A percentile compares a stretch with the other conserved stretches of the same genome.
These are phyloP conservation scores for Cantharis nigra DNA, from an alignment of 2,888 invertebrate species.

Conservation along the genomic window DNA sequence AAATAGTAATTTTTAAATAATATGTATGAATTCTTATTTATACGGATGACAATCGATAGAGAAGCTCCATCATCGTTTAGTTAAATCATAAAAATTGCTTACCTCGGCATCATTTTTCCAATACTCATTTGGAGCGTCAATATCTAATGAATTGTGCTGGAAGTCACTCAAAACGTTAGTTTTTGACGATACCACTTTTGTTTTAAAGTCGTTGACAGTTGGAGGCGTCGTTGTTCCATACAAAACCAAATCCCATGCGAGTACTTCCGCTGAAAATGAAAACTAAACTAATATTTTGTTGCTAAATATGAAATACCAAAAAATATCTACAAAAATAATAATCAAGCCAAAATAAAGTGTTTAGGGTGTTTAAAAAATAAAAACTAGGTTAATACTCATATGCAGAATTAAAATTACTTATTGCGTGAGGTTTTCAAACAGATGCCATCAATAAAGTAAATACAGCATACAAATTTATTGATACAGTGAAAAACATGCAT, in stretches of 20 bases:
- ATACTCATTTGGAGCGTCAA: conserved; percentile 57
- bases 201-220: conserved; percentile 34
- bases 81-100: conserved; percentile 37
- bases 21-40: too few species aligned
- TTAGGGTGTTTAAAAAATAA: conserved; percentile 20
- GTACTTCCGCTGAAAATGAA: conserved; percentile 59
- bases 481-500: conserved; percentile 9
- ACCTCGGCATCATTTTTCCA: conserved; percentile 71
- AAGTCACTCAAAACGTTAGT: conserved; percentile 61
- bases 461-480: neutral
- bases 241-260: conserved; percentile 81
- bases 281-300: conserved; percentile 34
- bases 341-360: neutral
- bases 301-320: neutral
- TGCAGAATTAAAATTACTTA: conserved; percentile 21
- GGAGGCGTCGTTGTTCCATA: conserved; percentile 73
- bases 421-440: conserved; percentile 11
- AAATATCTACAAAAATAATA: neutral
- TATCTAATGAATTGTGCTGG: conserved; percentile 64
- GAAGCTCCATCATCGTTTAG: too few species aligned
- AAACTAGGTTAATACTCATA: conserved; percentile 25
- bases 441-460: conserved; percentile 42
- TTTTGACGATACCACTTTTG: conserved; percentile 10
- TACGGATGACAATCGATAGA: too few species aligned
- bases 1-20: too few species aligned